These are phyloP conservation scores for Drosophila monieri DNA, from an alignment of 2,888 invertebrate genomes.

Conservation along the genomic window DNA sequence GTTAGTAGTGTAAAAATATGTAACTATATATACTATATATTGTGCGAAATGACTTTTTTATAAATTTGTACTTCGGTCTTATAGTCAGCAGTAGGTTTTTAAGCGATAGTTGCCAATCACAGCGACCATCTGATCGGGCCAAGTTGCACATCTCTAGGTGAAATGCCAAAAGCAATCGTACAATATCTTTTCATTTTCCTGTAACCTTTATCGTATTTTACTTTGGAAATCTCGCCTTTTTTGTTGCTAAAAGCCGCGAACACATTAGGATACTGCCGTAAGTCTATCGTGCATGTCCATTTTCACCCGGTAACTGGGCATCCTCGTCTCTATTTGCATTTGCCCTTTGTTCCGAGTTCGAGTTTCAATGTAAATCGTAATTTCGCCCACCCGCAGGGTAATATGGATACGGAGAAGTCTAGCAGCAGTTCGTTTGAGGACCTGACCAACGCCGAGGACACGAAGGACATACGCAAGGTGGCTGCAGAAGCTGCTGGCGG, in stretches of 20 bases:
- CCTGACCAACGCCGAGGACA: conserved; percentile 86
- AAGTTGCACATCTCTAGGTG: conserved; percentile 21
- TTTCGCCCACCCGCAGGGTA: conserved; percentile 39
- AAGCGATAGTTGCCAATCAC: conserved; percentile 20
- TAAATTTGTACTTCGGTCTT: not conserved
- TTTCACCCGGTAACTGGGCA: not conserved
- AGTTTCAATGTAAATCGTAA: conserved; percentile 28
- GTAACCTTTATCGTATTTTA: conserved; percentile 21
- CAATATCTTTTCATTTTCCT: conserved; percentile 32
- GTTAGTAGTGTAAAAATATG: not conserved
- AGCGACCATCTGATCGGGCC: not conserved
- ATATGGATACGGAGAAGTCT: conserved; percentile 85
- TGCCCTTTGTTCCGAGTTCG: conserved; percentile 75
- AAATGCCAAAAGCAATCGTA: conserved; percentile 32
- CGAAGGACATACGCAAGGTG: conserved; percentile 80
- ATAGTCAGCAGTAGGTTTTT: not conserved
- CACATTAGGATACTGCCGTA: conserved; percentile 8
- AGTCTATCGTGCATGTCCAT: not conserved
- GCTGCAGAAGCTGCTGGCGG: conserved; percentile 26
- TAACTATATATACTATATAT: too few species aligned
- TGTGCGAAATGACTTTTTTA: not conserved
- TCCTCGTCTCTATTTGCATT: conserved; percentile 11
- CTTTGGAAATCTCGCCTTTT: conserved; percentile 11
- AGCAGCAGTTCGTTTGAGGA: conserved; percentile 89
- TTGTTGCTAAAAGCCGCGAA: conserved; percentile 4